Conservation (phyloP, 2,888 invertebrate species). For the Melinaea menophilus region DNA sequence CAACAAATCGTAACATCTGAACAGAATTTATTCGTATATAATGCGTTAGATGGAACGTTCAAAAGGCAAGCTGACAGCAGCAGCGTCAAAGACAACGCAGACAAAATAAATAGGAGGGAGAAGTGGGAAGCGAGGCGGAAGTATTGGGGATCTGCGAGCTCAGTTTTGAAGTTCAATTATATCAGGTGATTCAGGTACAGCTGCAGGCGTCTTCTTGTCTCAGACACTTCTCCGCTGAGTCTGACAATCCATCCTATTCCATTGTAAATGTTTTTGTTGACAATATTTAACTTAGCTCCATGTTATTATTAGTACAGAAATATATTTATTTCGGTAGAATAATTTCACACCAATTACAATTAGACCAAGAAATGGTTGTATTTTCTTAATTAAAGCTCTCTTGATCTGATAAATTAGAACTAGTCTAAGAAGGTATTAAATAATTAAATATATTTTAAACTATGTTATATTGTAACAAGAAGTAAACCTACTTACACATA, state of each 20-base stretch:
- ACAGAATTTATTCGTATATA: slow-evolving; percentile 69
- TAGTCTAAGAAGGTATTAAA: not conserved
- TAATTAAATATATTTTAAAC: not conserved
- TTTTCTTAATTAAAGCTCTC: too few relatives aligned
- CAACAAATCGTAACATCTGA: slow-evolving; percentile 50
- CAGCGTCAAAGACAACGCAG: slow-evolving; percentile 66
- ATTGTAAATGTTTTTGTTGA: slow-evolving; percentile 7
- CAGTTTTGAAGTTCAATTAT: slow-evolving; percentile 79
- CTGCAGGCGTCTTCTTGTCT: slow-evolving; percentile 34
- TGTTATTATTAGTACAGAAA: too few relatives aligned
- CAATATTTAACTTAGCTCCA: too few relatives aligned
- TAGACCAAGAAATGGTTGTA: too few relatives aligned
- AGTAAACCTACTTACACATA: slow-evolving; percentile 18
- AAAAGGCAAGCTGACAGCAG: slow-evolving; percentile 66
- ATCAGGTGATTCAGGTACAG: slow-evolving; percentile 58
- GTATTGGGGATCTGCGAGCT: slow-evolving; percentile 74
- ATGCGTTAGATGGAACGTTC: slow-evolving; percentile 65
- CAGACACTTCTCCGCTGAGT: slow-evolving; percentile 6
- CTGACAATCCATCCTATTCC: not conserved
- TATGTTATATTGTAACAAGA: not conserved
- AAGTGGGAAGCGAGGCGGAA: slow-evolving; percentile 65
- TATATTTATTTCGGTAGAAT: too few relatives aligned
- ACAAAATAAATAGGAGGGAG: slow-evolving; percentile 72
- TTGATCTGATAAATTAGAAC: too few relatives aligned
- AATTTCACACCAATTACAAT: too few relatives aligned